Evolutionary conservation across 2,113 vertebrate genomes (phyloP).

Genomic region (Gnathonemus echidnorhynchus): DNA sequence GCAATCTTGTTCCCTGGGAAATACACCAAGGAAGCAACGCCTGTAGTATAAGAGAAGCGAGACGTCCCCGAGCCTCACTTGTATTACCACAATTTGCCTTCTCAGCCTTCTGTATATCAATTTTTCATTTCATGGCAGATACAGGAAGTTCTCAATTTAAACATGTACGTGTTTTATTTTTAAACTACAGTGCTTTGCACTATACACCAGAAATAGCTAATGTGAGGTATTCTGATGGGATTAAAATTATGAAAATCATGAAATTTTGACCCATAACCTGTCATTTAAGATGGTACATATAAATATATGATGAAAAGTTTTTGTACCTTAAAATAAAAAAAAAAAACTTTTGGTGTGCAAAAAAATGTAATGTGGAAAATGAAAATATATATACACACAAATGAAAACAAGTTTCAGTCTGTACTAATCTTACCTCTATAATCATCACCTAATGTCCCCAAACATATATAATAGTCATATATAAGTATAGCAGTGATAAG

Average conservation of each 20-base stretch:
- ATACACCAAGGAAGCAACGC: neutral
- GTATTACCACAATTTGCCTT: neutral
- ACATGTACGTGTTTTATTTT: neutral
- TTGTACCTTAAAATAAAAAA: neutral
- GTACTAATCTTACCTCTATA: constrained; percentile 41
- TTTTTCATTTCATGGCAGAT: neutral
- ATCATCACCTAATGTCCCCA: constrained; percentile 17
- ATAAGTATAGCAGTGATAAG: neutral
- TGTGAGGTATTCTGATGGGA: neutral
- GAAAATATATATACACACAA: neutral
- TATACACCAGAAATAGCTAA: neutral
- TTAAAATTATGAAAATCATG: neutral
- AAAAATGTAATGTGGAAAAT: neutral
- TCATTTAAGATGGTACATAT: neutral
- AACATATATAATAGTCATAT: constrained; percentile 30
- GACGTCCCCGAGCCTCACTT: neutral
- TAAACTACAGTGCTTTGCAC: neutral
- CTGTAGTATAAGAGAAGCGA: neutral
- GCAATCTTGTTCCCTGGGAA: neutral
- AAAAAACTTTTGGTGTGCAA: neutral
- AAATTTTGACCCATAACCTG: neutral
- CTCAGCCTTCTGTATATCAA: neutral
- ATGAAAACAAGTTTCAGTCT: constrained; percentile 58
- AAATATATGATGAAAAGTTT: neutral
- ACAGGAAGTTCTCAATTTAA: neutral